These are phyloP conservation scores for Stratiolaelaps scimitus DNA, from an alignment of 1,140 invertebrate species.

Conservation along the genomic window DNA sequence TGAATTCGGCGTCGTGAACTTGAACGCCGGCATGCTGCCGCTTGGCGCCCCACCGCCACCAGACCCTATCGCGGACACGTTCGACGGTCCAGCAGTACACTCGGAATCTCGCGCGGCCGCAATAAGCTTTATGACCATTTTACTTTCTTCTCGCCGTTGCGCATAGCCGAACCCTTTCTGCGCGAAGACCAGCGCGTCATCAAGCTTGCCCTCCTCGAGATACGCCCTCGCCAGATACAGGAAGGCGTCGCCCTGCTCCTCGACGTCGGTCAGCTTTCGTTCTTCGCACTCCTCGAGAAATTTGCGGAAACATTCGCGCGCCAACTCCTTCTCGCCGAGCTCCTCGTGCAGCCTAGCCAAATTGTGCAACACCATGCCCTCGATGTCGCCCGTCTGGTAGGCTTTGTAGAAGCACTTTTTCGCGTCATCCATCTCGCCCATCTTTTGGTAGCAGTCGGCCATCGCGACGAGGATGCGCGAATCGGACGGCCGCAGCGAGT, in stretches of 20 bases:
- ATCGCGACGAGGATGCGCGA: conserved; percentile 90
- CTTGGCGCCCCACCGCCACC: too few relatives aligned
- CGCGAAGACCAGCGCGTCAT: neutral
- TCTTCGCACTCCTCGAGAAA: conserved; percentile 24
- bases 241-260: conserved; percentile 2
- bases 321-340: conserved; percentile 8
- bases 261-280: neutral
- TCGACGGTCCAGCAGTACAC: too few relatives aligned
- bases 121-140: conserved; percentile 17
- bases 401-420: conserved; percentile 95
- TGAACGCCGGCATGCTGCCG: too few relatives aligned
- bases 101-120: neutral
- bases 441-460: conserved; percentile 89
- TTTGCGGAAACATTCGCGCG: conserved; percentile 5
- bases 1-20: too few relatives aligned
- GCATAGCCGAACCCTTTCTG: neutral
- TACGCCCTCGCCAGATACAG: conserved; percentile 10
- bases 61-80: too few relatives aligned
- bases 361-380: conserved; percentile 84
- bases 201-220: conserved; percentile 6
- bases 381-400: conserved; percentile 86
- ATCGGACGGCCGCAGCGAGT: conserved; percentile 79
- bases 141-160: conserved; percentile 3
- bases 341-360: conserved; percentile 49
- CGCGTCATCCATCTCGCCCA: conserved; percentile 81